Evolutionary conservation across 2,888 invertebrate species (phyloP).

Genomic region (Melipona bicolor): DNA sequence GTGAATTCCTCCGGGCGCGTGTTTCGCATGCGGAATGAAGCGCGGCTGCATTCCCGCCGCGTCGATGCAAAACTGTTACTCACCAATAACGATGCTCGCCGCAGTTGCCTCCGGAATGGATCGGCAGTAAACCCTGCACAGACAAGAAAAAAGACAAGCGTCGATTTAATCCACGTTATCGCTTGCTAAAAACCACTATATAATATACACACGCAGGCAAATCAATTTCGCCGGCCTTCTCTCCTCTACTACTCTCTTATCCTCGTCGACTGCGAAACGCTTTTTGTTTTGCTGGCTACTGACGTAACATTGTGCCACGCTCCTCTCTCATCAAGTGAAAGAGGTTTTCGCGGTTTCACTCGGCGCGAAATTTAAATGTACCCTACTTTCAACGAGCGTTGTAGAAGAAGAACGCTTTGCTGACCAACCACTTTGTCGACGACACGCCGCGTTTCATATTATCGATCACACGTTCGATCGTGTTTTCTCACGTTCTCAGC

Average conservation of each 20-base stretch:
- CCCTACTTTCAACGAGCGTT: background rate
- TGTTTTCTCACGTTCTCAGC: too few relatives aligned
- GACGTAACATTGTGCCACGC: constrained; percentile 14
- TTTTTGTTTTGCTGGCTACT: background rate
- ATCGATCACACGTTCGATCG: background rate
- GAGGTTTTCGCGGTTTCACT: background rate
- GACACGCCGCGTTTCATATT: background rate
- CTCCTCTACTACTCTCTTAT: background rate
- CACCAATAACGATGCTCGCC: constrained; percentile 79
- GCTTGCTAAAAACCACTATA: background rate
- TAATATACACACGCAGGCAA: background rate
- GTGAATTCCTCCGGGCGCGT: constrained; percentile 47
- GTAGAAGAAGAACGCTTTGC: background rate
- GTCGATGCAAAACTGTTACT: constrained; percentile 68
- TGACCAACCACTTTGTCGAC: background rate
- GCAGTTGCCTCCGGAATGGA: constrained; percentile 74
- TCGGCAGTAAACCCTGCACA: constrained; percentile 68
- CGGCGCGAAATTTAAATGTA: background rate
- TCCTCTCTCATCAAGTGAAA: constrained; percentile 26
- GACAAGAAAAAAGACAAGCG: constrained; percentile 60
- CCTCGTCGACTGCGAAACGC: background rate
- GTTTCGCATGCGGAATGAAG: constrained; percentile 52
- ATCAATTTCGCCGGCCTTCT: background rate
- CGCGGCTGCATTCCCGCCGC: constrained; percentile 49
- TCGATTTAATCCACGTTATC: constrained; percentile 46